Evolutionary conservation across 2,113 vertebrate genomes (phyloP).

Genomic region (Crypturellus undulatus): DNA sequence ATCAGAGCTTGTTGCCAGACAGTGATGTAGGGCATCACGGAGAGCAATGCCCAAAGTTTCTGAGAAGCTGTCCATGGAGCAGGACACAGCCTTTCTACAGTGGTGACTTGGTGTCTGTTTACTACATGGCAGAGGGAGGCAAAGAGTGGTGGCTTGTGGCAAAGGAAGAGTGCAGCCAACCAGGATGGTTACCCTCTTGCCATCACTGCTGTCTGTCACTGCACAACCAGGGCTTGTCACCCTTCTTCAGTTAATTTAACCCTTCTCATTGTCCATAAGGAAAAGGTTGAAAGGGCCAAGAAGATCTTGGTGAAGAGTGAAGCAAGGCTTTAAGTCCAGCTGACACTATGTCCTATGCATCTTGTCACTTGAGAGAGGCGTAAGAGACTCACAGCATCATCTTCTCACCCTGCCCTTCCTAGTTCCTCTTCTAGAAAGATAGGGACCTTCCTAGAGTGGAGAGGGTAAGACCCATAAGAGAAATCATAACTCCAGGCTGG

Average conservation of each 20-base stretch:
- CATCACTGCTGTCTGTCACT: neutral
- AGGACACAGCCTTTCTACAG: neutral
- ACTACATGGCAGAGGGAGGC: accelerated
- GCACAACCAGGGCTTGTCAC: neutral
- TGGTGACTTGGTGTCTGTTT: neutral
- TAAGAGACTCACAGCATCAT: neutral
- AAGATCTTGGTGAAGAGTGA: neutral
- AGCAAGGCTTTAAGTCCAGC: neutral
- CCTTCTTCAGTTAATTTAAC: neutral
- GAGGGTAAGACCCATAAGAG: neutral
- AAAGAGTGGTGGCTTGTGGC: neutral
- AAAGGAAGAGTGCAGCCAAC: neutral
- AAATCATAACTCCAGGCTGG: neutral
- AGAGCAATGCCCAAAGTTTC: neutral
- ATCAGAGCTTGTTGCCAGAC: neutral
- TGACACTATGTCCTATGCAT: neutral
- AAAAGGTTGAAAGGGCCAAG: neutral
- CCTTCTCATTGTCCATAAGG: neutral
- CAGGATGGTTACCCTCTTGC: neutral
- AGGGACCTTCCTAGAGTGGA: accelerated
- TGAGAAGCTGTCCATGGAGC: neutral
- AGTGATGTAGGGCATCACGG: neutral
- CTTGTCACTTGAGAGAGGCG: neutral
- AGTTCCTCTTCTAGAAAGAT: neutral
- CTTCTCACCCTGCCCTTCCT: neutral